phyloP scores from a whole-genome alignment of 2,797 vertebrate species.

The Eremophila alpestris region DNA sequence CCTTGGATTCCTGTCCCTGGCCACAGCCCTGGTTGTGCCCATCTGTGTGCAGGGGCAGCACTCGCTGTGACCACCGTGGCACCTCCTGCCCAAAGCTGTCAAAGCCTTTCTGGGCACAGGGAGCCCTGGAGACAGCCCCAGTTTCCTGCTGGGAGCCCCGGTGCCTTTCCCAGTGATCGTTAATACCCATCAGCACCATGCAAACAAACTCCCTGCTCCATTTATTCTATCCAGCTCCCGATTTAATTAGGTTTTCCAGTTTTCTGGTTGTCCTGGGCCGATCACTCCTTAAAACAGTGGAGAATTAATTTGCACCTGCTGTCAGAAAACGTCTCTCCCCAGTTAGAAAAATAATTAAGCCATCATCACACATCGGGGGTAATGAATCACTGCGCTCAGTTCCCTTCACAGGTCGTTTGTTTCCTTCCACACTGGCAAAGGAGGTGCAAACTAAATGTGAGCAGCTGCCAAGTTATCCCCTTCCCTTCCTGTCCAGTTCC shows the following conservation, averaged over 20 bases:
- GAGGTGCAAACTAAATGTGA: constrained; percentile 69
- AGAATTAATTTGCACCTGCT: constrained; percentile 84
- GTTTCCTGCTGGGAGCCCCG: not conserved
- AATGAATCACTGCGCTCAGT: constrained; percentile 75
- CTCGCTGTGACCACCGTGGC: rapidly evolving
- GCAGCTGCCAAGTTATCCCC: constrained; percentile 36
- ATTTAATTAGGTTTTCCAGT: constrained; percentile 84
- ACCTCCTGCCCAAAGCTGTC: not conserved
- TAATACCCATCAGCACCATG: constrained; percentile 73
- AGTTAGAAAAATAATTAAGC: constrained; percentile 81
- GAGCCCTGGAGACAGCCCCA: not conserved
- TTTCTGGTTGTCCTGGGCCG: constrained; percentile 79
- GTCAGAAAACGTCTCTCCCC: constrained; percentile 77
- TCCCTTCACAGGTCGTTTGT: constrained; percentile 76
- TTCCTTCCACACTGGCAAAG: constrained; percentile 64
- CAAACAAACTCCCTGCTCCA: constrained; percentile 79
- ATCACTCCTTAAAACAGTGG: constrained; percentile 79
- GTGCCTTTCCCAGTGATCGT: constrained; percentile 60
- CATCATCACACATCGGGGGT: constrained; percentile 82
- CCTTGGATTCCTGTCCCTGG: too few relatives aligned
- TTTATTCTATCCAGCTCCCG: constrained; percentile 78
- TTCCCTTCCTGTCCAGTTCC: not conserved
- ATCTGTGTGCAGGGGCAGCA: not conserved
- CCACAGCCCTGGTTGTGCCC: not conserved
- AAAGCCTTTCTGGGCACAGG: rapidly evolving